Base-by-base conservation (phyloP, 2,797 vertebrate species). In the Tachyglossus aculeatus region DNA sequence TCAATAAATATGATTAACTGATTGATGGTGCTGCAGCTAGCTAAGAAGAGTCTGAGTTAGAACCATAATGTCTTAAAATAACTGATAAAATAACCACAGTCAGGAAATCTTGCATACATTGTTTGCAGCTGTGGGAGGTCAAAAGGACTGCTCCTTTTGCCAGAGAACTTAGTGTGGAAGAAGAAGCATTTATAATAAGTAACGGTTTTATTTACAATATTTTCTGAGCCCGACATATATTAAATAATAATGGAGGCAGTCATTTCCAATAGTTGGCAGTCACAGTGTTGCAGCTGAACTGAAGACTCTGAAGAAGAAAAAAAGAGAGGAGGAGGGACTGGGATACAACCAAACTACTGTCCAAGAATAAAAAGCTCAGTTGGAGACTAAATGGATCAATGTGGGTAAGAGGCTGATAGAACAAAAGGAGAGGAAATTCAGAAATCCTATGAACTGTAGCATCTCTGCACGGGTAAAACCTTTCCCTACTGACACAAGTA, bases 161-260 rank as follows among this genome's bases (percentile, higher is more conserved):
- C 81, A 87, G 27, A 36, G 41, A 43, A 74, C 67, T 84, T 65
- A 71, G 64, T 82, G 58, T 16, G 40, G 43, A 36, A 54, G 5
- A 44, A 66, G 51, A 78, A n/a, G 36, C 34, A 71, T 21, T 53
- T 32, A 74, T 71, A 77, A 74, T 60, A 87, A 86, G 48, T 37
- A 86, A 80, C 45, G 82, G 73, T 88, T 80, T 57, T 77, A 84
- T 59, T 77, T 88, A 78, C 51, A 82, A 59, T 85, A 81, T 87
- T 86, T 91, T 62, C 77, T 52, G 66, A 86, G 80, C 85, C 58
- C 41, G 80, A 73, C 68, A 78, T 48, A 81, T 45, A 82, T 84
- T 78, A 86, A 87, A 88, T 83, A 86, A 72, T 85, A 85, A 86
- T 71, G 77, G 83, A 85, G 78, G 40, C 45, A 77, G 33, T 72